A percentile compares a stretch with the other conserved stretches of the same genome.
phyloP scores from a whole-genome alignment of 2,888 invertebrate species.

The Idaea biselata region DNA sequence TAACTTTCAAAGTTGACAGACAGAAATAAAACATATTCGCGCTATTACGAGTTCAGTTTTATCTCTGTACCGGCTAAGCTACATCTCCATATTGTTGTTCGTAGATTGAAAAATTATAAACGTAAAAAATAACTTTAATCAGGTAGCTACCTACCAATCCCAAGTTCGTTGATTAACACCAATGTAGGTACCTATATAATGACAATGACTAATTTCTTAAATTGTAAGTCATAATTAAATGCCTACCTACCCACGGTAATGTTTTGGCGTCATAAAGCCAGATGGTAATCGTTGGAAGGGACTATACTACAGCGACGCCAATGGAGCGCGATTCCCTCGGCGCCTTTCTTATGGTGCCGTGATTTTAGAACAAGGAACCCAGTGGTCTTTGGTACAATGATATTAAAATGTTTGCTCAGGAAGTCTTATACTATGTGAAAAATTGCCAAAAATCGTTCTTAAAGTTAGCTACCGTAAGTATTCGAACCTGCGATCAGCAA shows the following conservation, averaged over 20 bases:
- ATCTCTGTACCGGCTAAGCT: no score
- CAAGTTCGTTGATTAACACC: no score
- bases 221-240: conserved; percentile 4
- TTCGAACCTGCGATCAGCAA: no score
- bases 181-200: no score
- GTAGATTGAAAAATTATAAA: no score
- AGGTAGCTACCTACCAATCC: no score
- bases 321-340: conserved; percentile 75
- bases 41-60: no score
- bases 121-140: no score
- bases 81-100: neutral
- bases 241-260: conserved; percentile 14
- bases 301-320: conserved; percentile 54
- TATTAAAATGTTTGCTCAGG: neutral
- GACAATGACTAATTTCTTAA: no score
- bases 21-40: conserved; percentile 3
- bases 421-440: neutral
- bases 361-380: conserved; percentile 53
- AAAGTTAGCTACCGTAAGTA: no score
- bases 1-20: no score
- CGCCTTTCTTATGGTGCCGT: conserved; percentile 69
- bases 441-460: no score
- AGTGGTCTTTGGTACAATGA: conserved; percentile 22
- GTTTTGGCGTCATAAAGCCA: conserved; percentile 35
- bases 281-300: conserved; percentile 46